Conservation (phyloP, 2,888 invertebrate species). For the Zhuqinia jingwanae region DNA sequence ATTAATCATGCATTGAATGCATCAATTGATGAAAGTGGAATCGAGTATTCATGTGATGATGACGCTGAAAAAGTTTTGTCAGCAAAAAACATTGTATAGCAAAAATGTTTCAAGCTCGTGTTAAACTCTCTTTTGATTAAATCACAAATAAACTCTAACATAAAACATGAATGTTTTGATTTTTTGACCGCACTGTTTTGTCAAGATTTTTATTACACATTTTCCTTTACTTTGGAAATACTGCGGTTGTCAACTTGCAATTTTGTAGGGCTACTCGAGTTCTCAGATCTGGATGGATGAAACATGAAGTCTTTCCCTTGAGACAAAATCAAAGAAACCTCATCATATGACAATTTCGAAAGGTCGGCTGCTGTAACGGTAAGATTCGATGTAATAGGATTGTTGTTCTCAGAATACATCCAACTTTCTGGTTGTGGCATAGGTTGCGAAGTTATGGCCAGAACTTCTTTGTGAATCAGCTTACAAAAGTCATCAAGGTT, state of each 20-base stretch:
- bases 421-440: conserved; percentile 56
- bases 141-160: too few species aligned
- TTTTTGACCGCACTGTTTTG: not conserved
- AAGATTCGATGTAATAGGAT: conserved; percentile 32
- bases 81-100: too few species aligned
- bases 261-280: not conserved
- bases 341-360: conserved; percentile 17
- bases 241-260: not conserved
- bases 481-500: conserved; percentile 72
- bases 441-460: conserved; percentile 57
- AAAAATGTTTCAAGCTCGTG: too few species aligned
- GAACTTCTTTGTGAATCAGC: conserved; percentile 65
- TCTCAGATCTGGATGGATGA: not conserved
- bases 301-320: conserved; percentile 16
- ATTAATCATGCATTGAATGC: conserved; percentile 72
- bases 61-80: too few species aligned
- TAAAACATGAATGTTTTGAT: not conserved
- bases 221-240: not conserved
- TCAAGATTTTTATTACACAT: not conserved
- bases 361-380: conserved; percentile 33
- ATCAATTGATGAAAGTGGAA: conserved; percentile 65
- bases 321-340: conserved; percentile 23
- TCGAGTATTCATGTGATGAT: not conserved
- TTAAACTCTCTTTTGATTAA: too few species aligned
- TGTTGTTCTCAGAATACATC: conserved; percentile 56